These are phyloP conservation scores for Trematomus bernacchii DNA, from an alignment of 2,797 vertebrate species.

Conservation along the genomic window DNA sequence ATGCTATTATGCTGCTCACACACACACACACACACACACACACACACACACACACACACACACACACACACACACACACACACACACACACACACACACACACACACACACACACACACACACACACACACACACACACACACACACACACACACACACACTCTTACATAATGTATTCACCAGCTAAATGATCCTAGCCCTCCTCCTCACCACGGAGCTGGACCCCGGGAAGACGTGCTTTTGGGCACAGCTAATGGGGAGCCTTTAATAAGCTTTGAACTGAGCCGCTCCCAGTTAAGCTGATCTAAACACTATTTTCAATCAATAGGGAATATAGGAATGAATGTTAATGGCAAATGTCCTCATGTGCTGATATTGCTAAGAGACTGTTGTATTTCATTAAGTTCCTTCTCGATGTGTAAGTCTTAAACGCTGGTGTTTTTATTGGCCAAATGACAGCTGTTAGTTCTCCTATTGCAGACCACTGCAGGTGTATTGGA, in stretches of 20 bases:
- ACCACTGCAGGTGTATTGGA: slow-evolving; percentile 17
- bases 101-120: slow-evolving; percentile 10
- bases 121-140: not conserved
- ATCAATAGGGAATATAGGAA: slow-evolving; percentile 38
- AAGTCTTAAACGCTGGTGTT: not conserved
- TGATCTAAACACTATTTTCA: slow-evolving; percentile 19
- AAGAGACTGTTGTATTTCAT: slow-evolving; percentile 36
- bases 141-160: too few relatives aligned
- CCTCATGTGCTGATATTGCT: slow-evolving; percentile 46
- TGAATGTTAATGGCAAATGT: slow-evolving; percentile 14
- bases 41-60: slow-evolving; percentile 7
- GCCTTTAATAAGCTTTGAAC: not conserved
- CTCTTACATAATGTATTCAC: not conserved
- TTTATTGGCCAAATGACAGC: slow-evolving; percentile 32
- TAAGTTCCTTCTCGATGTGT: slow-evolving; percentile 20
- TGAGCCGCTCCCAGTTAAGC: slow-evolving; percentile 1
- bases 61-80: slow-evolving; percentile 13
- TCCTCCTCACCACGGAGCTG: slow-evolving; percentile 8
- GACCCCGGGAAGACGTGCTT: too few relatives aligned
- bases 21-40: not conserved
- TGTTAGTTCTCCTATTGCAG: slow-evolving; percentile 10
- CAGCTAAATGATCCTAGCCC: not conserved
- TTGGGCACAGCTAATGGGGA: too few relatives aligned
- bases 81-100: slow-evolving; percentile 14
- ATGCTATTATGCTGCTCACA: not conserved